phyloP scores from a whole-genome alignment of 2,888 invertebrate species.

The Epistrophe eligans region DNA sequence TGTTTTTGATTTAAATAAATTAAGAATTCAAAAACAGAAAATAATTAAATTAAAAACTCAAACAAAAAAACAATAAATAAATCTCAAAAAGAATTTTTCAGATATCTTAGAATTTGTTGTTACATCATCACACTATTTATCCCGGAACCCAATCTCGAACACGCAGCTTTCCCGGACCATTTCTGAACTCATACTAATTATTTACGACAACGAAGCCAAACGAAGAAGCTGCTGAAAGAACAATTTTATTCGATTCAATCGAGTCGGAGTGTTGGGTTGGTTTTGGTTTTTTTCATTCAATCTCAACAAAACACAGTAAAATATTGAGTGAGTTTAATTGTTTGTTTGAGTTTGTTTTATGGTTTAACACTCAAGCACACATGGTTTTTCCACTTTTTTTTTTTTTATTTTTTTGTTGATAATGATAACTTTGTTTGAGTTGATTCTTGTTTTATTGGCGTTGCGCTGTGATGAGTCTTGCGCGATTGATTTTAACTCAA shows the following conservation, averaged over 20 bases:
- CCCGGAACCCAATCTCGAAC: slow-evolving; percentile 35
- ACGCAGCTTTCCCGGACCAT: slow-evolving; percentile 69
- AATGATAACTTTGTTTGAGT: not conserved
- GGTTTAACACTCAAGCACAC: slow-evolving; percentile 22
- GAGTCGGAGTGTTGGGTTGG: not conserved
- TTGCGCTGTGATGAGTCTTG: slow-evolving; percentile 51
- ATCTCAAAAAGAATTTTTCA: slow-evolving; percentile 45
- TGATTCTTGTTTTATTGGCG: not conserved
- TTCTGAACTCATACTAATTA: slow-evolving; percentile 68
- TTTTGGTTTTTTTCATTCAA: not conserved
- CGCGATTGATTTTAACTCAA: slow-evolving; percentile 56
- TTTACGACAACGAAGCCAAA: not conserved
- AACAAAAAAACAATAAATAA: slow-evolving; percentile 37
- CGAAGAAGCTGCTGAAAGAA: slow-evolving; percentile 25
- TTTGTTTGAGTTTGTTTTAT: slow-evolving; percentile 16
- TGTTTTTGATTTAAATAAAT: slow-evolving; percentile 7
- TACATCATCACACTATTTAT: slow-evolving; percentile 64
- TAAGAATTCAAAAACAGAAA: slow-evolving; percentile 12
- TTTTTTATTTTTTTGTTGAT: not conserved
- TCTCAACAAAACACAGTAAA: not conserved
- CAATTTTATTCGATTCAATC: slow-evolving; percentile 11
- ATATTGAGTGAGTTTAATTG: slow-evolving; percentile 1
- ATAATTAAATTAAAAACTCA: slow-evolving; percentile 13
- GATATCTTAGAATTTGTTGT: slow-evolving; percentile 45
- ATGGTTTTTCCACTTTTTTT: slow-evolving; percentile 5